phyloP scores from a whole-genome alignment of 2,797 vertebrate genomes.

The Hippopotamyrus pictus region DNA sequence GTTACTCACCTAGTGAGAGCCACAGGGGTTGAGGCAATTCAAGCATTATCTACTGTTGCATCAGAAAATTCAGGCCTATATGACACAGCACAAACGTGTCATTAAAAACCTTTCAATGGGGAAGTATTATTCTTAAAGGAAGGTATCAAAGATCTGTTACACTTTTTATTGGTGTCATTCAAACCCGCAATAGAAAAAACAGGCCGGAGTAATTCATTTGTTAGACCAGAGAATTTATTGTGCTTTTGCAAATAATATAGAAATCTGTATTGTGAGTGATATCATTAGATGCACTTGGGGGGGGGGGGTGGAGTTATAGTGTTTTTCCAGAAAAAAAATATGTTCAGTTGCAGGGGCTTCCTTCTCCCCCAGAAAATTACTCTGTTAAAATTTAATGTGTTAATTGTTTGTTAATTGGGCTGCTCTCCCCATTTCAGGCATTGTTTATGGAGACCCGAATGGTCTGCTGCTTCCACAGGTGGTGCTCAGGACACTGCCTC shows the following conservation, averaged over 20 bases:
- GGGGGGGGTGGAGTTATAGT: neutral
- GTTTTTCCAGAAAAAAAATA: neutral
- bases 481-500: neutral
- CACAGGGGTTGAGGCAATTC: neutral
- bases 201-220: neutral
- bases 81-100: neutral
- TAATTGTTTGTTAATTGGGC: neutral
- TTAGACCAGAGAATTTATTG: conserved; percentile 33
- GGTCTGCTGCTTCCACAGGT: neutral
- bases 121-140: neutral
- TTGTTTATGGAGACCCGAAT: neutral
- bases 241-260: conserved; percentile 26
- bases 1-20: neutral
- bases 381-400: neutral
- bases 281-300: neutral
- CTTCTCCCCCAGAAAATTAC: neutral
- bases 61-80: neutral
- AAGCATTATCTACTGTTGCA: neutral
- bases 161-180: neutral
- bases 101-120: neutral
- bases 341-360: neutral
- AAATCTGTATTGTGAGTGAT: neutral
- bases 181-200: neutral
- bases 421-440: neutral
- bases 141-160: neutral